These are phyloP conservation scores for Sminthurinus signatus DNA, from an alignment of 1,140 invertebrate genomes.

Conservation along the genomic window DNA sequence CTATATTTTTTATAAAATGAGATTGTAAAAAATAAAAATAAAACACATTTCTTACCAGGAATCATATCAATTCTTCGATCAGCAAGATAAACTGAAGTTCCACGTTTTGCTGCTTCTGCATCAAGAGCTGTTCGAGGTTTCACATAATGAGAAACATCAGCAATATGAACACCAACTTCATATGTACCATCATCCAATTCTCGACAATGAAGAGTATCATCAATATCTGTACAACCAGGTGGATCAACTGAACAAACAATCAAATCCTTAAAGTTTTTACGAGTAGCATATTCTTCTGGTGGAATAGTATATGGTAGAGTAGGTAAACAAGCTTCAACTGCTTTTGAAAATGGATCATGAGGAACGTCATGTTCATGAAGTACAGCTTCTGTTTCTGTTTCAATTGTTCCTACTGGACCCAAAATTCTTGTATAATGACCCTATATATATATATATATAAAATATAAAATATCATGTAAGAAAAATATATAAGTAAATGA, in stretches of 20 bases:
- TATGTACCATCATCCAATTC: slow-evolving; percentile 65
- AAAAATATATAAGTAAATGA: no score
- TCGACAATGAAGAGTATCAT: slow-evolving; percentile 90
- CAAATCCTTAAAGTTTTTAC: slow-evolving; percentile 75
- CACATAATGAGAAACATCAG: slow-evolving; percentile 92
- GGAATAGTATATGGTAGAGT: slow-evolving; percentile 83
- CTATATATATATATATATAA: slow-evolving; percentile 43
- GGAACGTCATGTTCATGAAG: slow-evolving; percentile 96
- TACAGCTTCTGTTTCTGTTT: slow-evolving; percentile 91
- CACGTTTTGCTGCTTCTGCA: slow-evolving; percentile 72
- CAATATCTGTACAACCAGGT: slow-evolving; percentile 97
- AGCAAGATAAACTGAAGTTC: slow-evolving; percentile 85
- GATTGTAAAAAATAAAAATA: background rate
- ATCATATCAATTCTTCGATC: slow-evolving; percentile 87
- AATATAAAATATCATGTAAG: no score
- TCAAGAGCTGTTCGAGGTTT: slow-evolving; percentile 80
- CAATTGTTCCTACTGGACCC: slow-evolving; percentile 74
- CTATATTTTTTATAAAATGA: background rate
- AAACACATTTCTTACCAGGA: slow-evolving; percentile 52
- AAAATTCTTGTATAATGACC: slow-evolving; percentile 84
- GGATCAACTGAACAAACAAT: slow-evolving; percentile 96
- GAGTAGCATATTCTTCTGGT: slow-evolving; percentile 66
- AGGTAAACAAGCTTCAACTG: slow-evolving; percentile 87
- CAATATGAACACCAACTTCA: slow-evolving; percentile 90
- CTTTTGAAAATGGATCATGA: slow-evolving; percentile 87